A percentile compares a stretch with the other conserved stretches of the same genome.
phyloP scores from a whole-genome alignment of 1,140 invertebrate genomes.

The Megathymus violae region DNA sequence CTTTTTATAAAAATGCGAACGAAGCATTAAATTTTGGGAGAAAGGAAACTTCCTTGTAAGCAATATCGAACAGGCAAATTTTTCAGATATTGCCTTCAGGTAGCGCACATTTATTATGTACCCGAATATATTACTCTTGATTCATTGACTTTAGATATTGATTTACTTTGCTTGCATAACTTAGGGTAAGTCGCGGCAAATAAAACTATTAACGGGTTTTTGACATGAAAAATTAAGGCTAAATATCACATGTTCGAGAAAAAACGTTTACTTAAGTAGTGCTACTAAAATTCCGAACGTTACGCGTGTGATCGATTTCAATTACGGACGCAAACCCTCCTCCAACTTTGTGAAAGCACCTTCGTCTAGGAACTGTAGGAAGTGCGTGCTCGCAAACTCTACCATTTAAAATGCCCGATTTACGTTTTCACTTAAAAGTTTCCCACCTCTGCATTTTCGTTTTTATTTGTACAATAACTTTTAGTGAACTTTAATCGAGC shows the following conservation, averaged over 20 bases:
- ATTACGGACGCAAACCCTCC: constrained; percentile 9
- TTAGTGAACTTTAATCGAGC: too few species aligned
- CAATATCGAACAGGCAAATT: constrained; percentile 83
- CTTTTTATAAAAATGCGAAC: constrained; percentile 83
- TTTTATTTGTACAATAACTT: too few species aligned
- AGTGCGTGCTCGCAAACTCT: constrained; percentile 17
- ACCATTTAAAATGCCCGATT: constrained; percentile 1
- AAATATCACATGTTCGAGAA: constrained; percentile 56
- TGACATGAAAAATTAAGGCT: constrained; percentile 69
- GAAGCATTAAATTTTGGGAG: constrained; percentile 83
- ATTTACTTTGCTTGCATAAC: constrained; percentile 83
- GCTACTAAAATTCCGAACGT: neutral
- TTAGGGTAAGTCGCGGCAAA: constrained; percentile 61
- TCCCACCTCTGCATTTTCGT: too few species aligned
- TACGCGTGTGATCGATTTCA: constrained; percentile 9
- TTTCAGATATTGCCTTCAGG: constrained; percentile 84
- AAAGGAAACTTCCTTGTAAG: constrained; percentile 83
- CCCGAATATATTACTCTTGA: constrained; percentile 84
- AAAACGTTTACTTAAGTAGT: constrained; percentile 38
- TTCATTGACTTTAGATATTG: constrained; percentile 84
- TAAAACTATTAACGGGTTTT: constrained; percentile 59
- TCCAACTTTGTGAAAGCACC: constrained; percentile 18
- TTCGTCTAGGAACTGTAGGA: constrained; percentile 5
- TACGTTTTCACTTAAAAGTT: neutral
- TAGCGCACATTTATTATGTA: constrained; percentile 84